Conservation (phyloP, 2,797 vertebrate species). For the Onychomys leucogaster region DNA sequence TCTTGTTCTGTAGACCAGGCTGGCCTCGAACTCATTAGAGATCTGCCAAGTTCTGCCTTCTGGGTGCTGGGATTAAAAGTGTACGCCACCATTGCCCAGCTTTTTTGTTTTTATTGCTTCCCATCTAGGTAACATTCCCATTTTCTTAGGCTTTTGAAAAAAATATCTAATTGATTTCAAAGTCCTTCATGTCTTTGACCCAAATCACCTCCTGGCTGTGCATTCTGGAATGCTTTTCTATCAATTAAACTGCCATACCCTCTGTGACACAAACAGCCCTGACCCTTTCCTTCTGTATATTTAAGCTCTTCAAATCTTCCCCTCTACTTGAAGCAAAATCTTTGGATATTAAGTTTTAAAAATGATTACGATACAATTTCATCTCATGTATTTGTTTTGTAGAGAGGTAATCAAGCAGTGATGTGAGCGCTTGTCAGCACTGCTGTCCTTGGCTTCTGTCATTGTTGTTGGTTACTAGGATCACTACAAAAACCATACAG, state of each 20-base stretch:
- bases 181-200: constrained; percentile 36
- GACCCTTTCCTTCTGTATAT: neutral
- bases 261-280: constrained; percentile 6
- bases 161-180: constrained; percentile 51
- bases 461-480: constrained; percentile 49
- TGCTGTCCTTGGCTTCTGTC: constrained; percentile 6
- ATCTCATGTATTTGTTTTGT: constrained; percentile 33
- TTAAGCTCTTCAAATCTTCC: neutral
- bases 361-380: constrained; percentile 10
- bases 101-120: constrained; percentile 26
- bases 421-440: constrained; percentile 4
- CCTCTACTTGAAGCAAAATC: constrained; percentile 31
- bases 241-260: constrained; percentile 25
- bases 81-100: neutral
- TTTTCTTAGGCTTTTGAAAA: constrained; percentile 46
- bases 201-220: constrained; percentile 27
- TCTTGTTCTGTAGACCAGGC: neutral
- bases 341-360: constrained; percentile 53
- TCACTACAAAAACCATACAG: constrained; percentile 40
- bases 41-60: neutral
- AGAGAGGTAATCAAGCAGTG: constrained; percentile 51
- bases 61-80: neutral
- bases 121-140: neutral
- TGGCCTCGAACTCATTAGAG: neutral
- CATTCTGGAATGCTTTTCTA: constrained; percentile 35